Conservation (phyloP, 2,113 vertebrate genomes). For the Bostrychus sinensis region DNA sequence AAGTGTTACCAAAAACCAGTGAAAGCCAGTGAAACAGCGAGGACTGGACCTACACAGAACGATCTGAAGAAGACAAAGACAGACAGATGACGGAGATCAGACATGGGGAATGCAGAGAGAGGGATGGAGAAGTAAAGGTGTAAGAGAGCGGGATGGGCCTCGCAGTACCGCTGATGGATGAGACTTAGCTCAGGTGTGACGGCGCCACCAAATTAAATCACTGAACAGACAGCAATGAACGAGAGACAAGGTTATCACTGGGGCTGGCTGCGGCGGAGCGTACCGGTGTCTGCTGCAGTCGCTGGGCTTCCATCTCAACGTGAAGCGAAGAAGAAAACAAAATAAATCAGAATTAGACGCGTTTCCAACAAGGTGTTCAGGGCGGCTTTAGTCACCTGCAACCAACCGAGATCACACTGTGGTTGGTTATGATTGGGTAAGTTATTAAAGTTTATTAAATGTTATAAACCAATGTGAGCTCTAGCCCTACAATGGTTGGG, state of each 20-base stretch:
- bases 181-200: conserved; percentile 74
- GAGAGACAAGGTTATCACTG: conserved; percentile 74
- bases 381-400: too few species aligned
- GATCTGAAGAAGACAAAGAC: not conserved
- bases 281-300: conserved; percentile 38
- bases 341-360: too few species aligned
- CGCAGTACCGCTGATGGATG: conserved; percentile 70
- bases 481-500: too few species aligned
- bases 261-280: conserved; percentile 30
- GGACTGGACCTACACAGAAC: not conserved
- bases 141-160: conserved; percentile 27
- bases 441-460: too few species aligned
- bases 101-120: not conserved
- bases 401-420: too few species aligned
- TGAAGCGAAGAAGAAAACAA: too few species aligned
- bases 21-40: not conserved
- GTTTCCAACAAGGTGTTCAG: too few species aligned
- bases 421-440: too few species aligned
- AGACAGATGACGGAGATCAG: not conserved
- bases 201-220: conserved; percentile 73
- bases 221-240: conserved; percentile 73
- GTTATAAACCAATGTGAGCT: too few species aligned
- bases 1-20: too few species aligned
- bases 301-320: conserved; percentile 35
- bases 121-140: conserved; percentile 8